These are phyloP conservation scores for Papilio polytes DNA, from an alignment of 1,140 invertebrate genomes.

Conservation along the genomic window DNA sequence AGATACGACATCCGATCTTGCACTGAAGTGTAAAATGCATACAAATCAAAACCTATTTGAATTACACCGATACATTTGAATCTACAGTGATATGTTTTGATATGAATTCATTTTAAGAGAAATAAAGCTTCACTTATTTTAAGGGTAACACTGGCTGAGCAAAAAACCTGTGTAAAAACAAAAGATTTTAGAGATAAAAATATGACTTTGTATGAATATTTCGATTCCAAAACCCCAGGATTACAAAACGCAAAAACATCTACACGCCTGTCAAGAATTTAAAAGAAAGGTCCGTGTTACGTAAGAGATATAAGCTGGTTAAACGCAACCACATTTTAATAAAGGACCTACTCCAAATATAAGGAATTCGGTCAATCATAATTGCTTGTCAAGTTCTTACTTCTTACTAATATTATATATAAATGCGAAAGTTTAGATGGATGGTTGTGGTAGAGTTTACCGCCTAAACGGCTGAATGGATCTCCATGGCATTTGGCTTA, in stretches of 20 bases:
- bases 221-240: background rate
- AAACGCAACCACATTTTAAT: background rate
- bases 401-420: background rate
- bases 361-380: background rate
- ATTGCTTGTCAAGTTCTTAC: background rate
- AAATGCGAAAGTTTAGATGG: no score
- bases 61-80: no score
- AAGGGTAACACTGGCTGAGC: no score
- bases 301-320: background rate
- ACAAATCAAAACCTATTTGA: no score
- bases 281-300: background rate
- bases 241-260: background rate
- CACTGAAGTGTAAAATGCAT: background rate
- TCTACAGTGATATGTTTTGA: conserved; percentile 81
- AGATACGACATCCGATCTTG: background rate
- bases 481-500: no score
- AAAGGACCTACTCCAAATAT: conserved; percentile 16
- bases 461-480: no score
- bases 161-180: no score
- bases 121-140: no score
- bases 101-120: no score
- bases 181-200: background rate
- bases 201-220: background rate
- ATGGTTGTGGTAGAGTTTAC: no score
- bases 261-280: background rate